phyloP scores from a whole-genome alignment of 2,888 invertebrate species.

The Leistus spinibarbis region DNA sequence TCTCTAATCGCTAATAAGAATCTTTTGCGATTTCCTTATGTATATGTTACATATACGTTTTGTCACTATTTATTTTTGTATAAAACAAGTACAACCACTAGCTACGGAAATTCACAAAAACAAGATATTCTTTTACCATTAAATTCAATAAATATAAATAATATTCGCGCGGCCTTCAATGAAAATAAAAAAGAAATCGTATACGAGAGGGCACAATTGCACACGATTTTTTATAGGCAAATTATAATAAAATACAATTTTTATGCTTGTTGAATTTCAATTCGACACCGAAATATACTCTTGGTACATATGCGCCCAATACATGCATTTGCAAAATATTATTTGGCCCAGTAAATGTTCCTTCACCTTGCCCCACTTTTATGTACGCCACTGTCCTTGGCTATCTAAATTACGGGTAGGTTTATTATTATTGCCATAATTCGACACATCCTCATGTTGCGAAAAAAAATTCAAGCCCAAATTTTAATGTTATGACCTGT shows the following conservation, averaged over 20 bases:
- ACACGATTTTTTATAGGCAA: not conserved
- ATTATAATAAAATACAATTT: not conserved
- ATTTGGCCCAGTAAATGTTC: not conserved
- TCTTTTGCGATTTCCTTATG: no score
- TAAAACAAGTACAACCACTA: no score
- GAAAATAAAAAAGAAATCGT: no score
- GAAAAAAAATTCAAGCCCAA: not conserved
- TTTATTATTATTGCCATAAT: slow-evolving; percentile 7
- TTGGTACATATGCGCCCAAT: not conserved
- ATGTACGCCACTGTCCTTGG: not conserved
- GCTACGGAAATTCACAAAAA: no score
- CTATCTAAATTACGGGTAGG: not conserved
- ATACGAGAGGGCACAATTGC: not conserved
- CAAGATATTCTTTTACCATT: no score
- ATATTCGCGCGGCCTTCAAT: no score
- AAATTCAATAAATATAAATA: no score
- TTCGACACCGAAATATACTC: not conserved
- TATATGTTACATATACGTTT: no score
- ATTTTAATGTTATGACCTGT: not conserved
- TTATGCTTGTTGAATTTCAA: not conserved
- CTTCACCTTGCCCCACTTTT: not conserved
- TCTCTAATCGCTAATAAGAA: no score
- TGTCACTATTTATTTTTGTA: no score
- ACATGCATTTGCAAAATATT: not conserved
- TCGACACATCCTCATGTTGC: slow-evolving; percentile 2